A percentile compares a stretch with the other conserved stretches of the same genome.
These are phyloP conservation scores for Conus ventricosus DNA, from an alignment of 1,140 invertebrate genomes.

Conservation along the genomic window DNA sequence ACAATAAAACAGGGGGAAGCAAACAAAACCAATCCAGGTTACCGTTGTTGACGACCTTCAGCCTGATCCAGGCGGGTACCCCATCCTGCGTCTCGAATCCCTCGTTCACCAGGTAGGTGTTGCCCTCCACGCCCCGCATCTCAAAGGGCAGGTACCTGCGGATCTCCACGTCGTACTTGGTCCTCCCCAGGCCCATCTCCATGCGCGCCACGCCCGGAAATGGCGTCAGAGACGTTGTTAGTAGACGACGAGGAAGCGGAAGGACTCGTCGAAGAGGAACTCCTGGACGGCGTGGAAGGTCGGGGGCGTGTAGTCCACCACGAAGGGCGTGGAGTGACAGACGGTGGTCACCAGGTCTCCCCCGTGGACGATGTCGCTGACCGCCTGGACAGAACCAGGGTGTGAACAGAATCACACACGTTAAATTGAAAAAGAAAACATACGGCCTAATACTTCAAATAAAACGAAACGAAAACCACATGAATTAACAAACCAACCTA, in stretches of 20 bases:
- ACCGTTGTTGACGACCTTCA: slow-evolving; percentile 60
- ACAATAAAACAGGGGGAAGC: too few relatives aligned
- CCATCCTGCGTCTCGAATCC: slow-evolving; percentile 53
- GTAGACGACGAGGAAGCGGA: slow-evolving; percentile 58
- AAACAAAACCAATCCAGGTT: background rate
- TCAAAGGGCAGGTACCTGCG: slow-evolving; percentile 52
- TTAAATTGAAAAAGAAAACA: too few relatives aligned
- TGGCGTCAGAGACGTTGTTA: slow-evolving; percentile 52
- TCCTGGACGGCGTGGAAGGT: slow-evolving; percentile 49
- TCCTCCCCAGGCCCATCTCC: slow-evolving; percentile 61
- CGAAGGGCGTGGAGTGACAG: slow-evolving; percentile 58
- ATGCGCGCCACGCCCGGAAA: slow-evolving; percentile 52
- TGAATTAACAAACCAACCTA: background rate
- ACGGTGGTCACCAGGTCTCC: slow-evolving; percentile 61
- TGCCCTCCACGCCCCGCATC: slow-evolving; percentile 39
- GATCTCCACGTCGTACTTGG: slow-evolving; percentile 62
- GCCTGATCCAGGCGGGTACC: slow-evolving; percentile 55
- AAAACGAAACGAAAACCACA: background rate
- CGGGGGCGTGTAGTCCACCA: slow-evolving; percentile 58
- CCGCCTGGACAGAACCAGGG: slow-evolving; percentile 39
- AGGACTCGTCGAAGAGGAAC: slow-evolving; percentile 63
- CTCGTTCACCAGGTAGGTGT: slow-evolving; percentile 55
- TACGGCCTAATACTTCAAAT: background rate
- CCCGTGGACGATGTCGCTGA: slow-evolving; percentile 60
- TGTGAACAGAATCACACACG: too few relatives aligned